Percentiles rank a stretch among this genome's conserved stretches.
phyloP scores from a whole-genome alignment of 2,797 vertebrate genomes.

The Podargus strigoides region DNA sequence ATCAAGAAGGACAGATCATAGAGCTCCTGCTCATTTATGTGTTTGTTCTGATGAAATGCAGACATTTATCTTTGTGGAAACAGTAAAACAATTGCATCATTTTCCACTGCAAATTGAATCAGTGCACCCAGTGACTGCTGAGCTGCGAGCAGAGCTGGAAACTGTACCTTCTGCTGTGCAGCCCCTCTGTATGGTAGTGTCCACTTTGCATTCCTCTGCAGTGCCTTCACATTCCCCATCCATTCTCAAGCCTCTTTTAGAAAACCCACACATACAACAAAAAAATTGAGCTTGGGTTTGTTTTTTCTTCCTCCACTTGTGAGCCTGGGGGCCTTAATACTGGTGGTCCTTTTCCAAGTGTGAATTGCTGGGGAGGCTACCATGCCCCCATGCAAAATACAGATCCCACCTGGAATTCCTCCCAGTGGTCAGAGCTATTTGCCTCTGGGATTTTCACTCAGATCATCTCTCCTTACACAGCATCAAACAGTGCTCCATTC shows the following conservation, averaged over 20 bases:
- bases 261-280: background rate
- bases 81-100: slow-evolving; percentile 57
- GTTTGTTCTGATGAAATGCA: slow-evolving; percentile 59
- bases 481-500: background rate
- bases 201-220: background rate
- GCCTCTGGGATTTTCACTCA: background rate
- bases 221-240: background rate
- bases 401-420: background rate
- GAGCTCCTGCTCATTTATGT: slow-evolving; percentile 38
- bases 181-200: background rate
- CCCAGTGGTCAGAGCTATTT: background rate
- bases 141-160: background rate
- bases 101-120: slow-evolving; percentile 55
- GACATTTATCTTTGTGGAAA: slow-evolving; percentile 49
- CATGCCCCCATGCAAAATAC: background rate
- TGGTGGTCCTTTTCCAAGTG: background rate
- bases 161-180: background rate
- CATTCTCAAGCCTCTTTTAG: background rate
- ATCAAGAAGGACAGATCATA: slow-evolving; percentile 40
- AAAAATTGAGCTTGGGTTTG: background rate
- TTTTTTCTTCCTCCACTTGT: background rate
- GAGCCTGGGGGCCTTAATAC: background rate
- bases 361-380: background rate
- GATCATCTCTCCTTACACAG: background rate
- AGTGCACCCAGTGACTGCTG: slow-evolving; percentile 5